Evolutionary conservation across 1,140 invertebrate species (phyloP).

Genomic region (Drosophila tropicalis): DNA sequence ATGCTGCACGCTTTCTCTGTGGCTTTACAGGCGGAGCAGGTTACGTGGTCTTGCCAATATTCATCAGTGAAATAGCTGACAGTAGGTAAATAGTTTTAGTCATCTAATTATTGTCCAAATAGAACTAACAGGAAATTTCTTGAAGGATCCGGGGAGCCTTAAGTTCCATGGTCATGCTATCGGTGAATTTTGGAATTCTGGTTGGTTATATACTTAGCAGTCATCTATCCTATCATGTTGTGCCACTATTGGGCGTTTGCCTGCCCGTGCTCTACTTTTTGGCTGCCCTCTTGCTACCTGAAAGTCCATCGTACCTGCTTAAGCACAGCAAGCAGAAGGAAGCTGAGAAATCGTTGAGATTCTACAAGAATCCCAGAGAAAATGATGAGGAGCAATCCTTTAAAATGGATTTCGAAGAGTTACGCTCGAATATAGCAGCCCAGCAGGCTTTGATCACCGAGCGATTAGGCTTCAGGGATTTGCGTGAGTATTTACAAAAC

Average conservation of each 20-base stretch:
- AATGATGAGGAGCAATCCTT: conserved; percentile 12
- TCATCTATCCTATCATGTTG: conserved; percentile 85
- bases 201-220: conserved; percentile 89
- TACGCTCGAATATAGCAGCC: conserved; percentile 38
- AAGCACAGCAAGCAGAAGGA: conserved; percentile 85
- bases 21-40: conserved; percentile 82
- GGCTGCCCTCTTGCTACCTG: conserved; percentile 89
- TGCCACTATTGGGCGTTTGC: conserved; percentile 88
- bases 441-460: conserved; percentile 33
- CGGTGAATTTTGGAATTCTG: conserved; percentile 92
- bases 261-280: conserved; percentile 87
- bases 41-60: conserved; percentile 82
- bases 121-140: no score
- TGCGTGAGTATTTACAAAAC: conserved; percentile 46
- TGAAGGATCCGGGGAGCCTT: conserved; percentile 89
- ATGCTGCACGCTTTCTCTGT: conserved; percentile 80
- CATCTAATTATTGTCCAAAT: no score
- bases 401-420: conserved; percentile 48
- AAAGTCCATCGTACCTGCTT: conserved; percentile 90
- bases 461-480: conserved; percentile 50
- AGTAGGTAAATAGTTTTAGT: conserved; percentile 34
- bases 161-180: conserved; percentile 92
- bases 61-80: conserved; percentile 83
- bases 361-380: conserved; percentile 57
- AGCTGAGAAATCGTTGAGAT: conserved; percentile 86